A percentile compares a stretch with the other conserved stretches of the same genome.
phyloP scores from a whole-genome alignment of 2,797 vertebrate species.

The Staurois parvus region DNA sequence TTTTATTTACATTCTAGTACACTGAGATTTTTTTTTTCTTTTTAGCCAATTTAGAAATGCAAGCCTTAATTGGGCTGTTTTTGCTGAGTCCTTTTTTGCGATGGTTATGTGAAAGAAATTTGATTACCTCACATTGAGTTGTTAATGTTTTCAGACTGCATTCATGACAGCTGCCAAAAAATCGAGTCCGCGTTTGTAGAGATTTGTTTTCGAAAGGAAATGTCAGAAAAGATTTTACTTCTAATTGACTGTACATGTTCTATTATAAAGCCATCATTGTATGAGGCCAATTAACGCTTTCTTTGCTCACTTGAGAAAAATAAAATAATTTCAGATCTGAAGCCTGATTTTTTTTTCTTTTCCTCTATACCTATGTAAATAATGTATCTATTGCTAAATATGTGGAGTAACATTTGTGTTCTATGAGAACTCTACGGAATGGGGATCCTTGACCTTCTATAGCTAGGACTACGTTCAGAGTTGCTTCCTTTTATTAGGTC shows the following conservation, averaged over 20 bases:
- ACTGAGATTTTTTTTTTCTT: not conserved
- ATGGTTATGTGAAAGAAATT: not conserved
- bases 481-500: not conserved
- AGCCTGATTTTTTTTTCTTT: not conserved
- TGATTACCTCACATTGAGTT: slow-evolving; percentile 18
- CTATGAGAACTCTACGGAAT: not conserved
- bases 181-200: not conserved
- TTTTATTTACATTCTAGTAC: not conserved
- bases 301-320: not conserved
- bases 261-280: slow-evolving; percentile 4
- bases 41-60: not conserved
- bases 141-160: slow-evolving; percentile 15
- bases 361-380: not conserved
- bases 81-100: slow-evolving; percentile 4
- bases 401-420: not conserved
- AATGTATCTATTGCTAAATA: not conserved
- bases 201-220: slow-evolving; percentile 27
- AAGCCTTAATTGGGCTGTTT: slow-evolving; percentile 7
- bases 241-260: not conserved
- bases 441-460: not conserved
- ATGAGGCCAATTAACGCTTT: not conserved
- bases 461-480: not conserved
- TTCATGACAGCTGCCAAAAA: slow-evolving; percentile 27
- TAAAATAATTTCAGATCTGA: not conserved
- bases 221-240: slow-evolving; percentile 4